These are phyloP conservation scores for Mesembrinibis cayennensis DNA, from an alignment of 2,113 vertebrate species.

Conservation along the genomic window DNA sequence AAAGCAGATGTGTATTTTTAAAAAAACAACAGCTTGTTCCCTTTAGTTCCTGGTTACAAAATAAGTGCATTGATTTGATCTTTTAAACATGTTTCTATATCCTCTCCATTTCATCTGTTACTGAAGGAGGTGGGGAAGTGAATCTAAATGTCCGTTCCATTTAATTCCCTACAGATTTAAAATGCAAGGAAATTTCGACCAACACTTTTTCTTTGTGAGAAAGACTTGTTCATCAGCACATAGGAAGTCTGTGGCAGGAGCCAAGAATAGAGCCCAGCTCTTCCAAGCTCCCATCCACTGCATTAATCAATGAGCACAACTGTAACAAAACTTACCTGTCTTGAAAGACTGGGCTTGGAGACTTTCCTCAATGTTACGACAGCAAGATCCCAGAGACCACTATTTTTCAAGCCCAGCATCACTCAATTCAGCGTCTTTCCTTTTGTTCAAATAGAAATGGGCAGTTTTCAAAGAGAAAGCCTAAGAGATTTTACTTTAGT, in stretches of 20 bases:
- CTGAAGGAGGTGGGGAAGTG: neutral
- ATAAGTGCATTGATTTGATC: constrained; percentile 49
- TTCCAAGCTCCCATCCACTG: neutral
- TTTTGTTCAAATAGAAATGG: neutral
- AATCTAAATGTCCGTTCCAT: neutral
- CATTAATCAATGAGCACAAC: neutral
- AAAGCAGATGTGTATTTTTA: neutral
- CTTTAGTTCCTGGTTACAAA: constrained; percentile 33
- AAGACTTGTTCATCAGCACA: neutral
- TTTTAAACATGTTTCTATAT: constrained; percentile 15
- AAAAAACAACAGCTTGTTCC: constrained; percentile 8
- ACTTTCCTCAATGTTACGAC: neutral
- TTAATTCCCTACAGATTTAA: constrained; percentile 38
- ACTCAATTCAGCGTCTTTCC: neutral
- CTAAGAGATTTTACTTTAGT: neutral
- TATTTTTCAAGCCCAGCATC: neutral
- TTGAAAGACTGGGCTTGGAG: neutral
- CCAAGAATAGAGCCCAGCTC: constrained; percentile 8
- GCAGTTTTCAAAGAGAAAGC: neutral
- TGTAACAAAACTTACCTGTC: neutral
- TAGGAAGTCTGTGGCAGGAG: constrained; percentile 41
- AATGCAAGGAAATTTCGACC: constrained; percentile 57
- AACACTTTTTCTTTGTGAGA: too few species aligned
- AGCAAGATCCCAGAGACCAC: neutral
- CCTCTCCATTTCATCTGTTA: neutral